Evolutionary conservation across 1,140 invertebrate genomes (phyloP).

Genomic region (Berghia stephanieae): DNA sequence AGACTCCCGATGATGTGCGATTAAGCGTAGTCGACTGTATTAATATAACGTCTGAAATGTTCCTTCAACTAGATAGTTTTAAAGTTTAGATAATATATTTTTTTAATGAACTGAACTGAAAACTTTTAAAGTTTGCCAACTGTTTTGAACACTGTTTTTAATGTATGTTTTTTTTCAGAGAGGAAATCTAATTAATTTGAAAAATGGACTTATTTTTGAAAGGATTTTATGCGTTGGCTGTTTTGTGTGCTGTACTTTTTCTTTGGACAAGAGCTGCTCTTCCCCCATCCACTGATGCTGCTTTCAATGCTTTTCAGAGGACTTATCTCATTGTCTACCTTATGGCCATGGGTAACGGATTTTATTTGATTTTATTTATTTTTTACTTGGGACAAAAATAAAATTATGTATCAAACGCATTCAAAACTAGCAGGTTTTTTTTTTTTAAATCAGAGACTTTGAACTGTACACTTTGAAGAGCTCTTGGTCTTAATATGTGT

Average conservation of each 20-base stretch:
- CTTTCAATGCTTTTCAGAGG: constrained; percentile 72
- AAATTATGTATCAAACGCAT: not conserved
- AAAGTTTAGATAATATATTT: too few relatives aligned
- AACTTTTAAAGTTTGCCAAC: too few relatives aligned
- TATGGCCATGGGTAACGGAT: constrained; percentile 71
- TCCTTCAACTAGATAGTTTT: too few relatives aligned
- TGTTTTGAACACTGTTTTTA: too few relatives aligned
- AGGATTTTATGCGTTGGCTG: constrained; percentile 56
- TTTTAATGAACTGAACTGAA: too few relatives aligned
- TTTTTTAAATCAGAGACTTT: not conserved
- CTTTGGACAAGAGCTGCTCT: constrained; percentile 57
- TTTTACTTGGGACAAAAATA: constrained; percentile 35
- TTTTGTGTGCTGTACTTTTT: constrained; percentile 59
- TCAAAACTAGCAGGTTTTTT: not conserved
- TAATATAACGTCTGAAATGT: too few relatives aligned
- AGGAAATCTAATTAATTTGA: constrained; percentile 28
- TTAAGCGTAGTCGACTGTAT: too few relatives aligned
- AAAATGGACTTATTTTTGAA: constrained; percentile 50
- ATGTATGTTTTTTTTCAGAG: too few relatives aligned
- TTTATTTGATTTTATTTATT: too few relatives aligned
- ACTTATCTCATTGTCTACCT: constrained; percentile 74
- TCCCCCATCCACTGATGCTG: constrained; percentile 48
- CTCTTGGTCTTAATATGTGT: not conserved
- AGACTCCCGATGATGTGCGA: too few relatives aligned
- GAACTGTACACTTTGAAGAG: not conserved